Evolutionary conservation across 2,797 vertebrate species (phyloP).

Genomic region (Argya squamiceps): DNA sequence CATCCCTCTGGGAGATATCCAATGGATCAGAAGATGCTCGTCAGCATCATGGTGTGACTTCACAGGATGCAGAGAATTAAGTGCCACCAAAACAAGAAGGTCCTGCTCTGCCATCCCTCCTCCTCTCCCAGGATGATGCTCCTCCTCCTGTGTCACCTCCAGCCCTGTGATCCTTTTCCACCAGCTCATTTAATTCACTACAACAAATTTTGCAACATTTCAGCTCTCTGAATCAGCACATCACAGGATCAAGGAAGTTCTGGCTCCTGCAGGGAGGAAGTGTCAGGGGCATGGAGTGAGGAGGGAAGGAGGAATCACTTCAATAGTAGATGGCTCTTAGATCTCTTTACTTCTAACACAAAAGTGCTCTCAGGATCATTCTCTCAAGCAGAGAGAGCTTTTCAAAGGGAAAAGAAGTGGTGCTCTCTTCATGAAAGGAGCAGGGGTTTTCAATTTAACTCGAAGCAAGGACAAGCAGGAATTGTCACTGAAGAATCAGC

Average conservation of each 20-base stretch:
- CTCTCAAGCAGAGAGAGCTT: neutral
- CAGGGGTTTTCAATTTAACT: neutral
- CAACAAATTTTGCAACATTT: neutral
- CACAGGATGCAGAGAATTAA: conserved; percentile 23
- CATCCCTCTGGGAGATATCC: neutral
- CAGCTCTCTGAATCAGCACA: conserved; percentile 14
- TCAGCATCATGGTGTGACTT: neutral
- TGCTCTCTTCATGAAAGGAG: neutral
- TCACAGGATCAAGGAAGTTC: neutral
- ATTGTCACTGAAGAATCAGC: neutral
- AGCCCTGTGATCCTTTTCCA: neutral
- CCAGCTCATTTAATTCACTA: neutral
- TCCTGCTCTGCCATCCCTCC: conserved; percentile 25
- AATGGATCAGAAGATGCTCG: neutral
- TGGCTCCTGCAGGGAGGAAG: conserved; percentile 1
- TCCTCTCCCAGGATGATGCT: neutral
- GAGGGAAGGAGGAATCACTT: neutral
- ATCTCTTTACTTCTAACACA: neutral
- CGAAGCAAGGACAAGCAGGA: neutral
- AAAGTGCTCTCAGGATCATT: neutral
- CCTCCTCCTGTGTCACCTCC: neutral
- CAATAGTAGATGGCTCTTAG: neutral
- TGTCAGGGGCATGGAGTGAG: neutral
- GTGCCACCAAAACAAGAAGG: conserved; percentile 15
- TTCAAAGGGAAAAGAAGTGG: neutral